Conservation (phyloP, 2,888 invertebrate genomes). For the Sepioteuthis lessoniana region DNA sequence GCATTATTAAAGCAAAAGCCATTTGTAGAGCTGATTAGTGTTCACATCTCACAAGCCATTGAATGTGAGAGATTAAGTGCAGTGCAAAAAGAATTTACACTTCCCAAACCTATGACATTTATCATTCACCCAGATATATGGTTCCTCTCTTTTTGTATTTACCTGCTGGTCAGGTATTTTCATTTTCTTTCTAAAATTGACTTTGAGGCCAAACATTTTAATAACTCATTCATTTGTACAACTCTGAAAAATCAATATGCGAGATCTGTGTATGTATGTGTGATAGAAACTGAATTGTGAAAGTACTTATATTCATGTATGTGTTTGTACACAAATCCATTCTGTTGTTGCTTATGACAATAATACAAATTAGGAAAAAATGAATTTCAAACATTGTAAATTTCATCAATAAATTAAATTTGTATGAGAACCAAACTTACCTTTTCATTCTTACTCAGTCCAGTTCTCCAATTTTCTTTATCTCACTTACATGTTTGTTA, state of each 20-base stretch:
- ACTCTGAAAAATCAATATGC: not conserved
- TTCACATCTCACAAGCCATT: not conserved
- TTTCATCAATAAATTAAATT: not conserved
- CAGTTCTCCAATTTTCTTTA: too few relatives aligned
- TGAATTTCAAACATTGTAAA: not conserved
- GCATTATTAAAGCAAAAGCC: not conserved
- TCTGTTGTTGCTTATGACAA: not conserved
- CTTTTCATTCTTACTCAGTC: too few relatives aligned
- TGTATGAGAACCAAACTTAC: too few relatives aligned
- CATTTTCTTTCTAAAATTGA: not conserved
- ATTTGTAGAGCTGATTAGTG: not conserved
- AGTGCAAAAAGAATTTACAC: not conserved
- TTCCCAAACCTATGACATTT: too few relatives aligned
- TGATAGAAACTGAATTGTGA: not conserved
- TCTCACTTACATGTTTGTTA: too few relatives aligned
- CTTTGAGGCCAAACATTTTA: not conserved
- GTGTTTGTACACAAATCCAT: constrained; percentile 9
- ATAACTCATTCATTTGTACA: not conserved
- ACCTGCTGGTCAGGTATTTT: not conserved
- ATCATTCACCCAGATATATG: not conserved
- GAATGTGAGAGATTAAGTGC: not conserved
- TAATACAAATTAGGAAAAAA: not conserved
- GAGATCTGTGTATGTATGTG: not conserved
- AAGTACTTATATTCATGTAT: not conserved
- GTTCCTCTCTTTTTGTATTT: not conserved